Base-by-base conservation (phyloP, 2,888 invertebrate species). In the Xylophagus ater region DNA sequence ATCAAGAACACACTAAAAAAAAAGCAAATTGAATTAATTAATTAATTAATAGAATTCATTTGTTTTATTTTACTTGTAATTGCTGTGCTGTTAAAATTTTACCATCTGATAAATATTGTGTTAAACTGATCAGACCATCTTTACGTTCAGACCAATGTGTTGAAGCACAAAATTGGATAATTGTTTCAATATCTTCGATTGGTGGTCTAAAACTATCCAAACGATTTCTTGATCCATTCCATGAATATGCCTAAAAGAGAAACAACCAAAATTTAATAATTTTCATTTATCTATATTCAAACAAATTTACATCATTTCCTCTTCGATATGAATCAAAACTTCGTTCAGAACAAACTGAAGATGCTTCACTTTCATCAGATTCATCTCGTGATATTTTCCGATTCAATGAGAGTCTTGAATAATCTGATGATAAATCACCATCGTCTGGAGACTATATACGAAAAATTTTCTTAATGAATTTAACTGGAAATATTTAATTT, bases 121-220 rank as follows among this genome's bases (percentile, higher is more conserved):
- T 84, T 49, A 90, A 61, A 43, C 81, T 82, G 2, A 82, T 72
- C 4, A 97, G 73, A 12, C 96, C 97, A 53, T 97, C 96, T 61
- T 94, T 93, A 41, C 96, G 68, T 59, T 97, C 96, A 24, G 86
- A 82, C 92, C 94, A 93, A 56, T 88, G 86, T 18, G 86, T 83
- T 57, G 85, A 86, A 37, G 85, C 83, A 62, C 93, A 86, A 51
- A 83, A 76, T 25, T 80, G 78, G 47, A 94, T 82, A 55, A 94
- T 90, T 53, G 86, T 84, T 49, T 75, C 76, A 49, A 87, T 81
- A 56, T 86, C 84, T 73, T 90, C 74, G 49, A 72, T 73, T 0
- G 73, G 67, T 1, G 73, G 70, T 2, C 73, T 70, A 28, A 68
- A 70, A 56, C 72, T 73, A 53, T 82, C 79, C 45, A 84, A 70